Evolutionary conservation across 1,140 invertebrate genomes (phyloP).

Genomic region (Scylla paramamosain): DNA sequence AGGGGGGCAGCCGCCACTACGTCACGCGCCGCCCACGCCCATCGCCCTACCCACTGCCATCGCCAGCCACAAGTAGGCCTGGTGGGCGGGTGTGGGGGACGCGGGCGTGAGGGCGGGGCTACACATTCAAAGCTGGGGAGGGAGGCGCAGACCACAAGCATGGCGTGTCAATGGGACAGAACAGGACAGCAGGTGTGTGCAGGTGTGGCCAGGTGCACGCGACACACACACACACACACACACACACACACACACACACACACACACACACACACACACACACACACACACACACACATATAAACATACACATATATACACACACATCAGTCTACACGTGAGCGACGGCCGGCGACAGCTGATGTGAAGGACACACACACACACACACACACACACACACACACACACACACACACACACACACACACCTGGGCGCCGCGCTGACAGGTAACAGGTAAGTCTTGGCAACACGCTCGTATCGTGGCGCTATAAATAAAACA

Average conservation of each 20-base stretch:
- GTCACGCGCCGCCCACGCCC: no score
- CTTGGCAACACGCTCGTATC: not conserved
- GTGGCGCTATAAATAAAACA: not conserved
- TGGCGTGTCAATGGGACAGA: not conserved
- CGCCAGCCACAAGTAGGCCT: no score
- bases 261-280: no score
- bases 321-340: not conserved
- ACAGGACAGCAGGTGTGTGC: not conserved
- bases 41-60: no score
- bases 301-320: not conserved
- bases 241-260: no score
- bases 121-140: no score
- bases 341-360: no score
- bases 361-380: not conserved
- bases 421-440: not conserved
- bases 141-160: no score
- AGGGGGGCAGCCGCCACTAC: not conserved
- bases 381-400: not conserved
- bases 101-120: no score
- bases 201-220: slow-evolving; percentile 23
- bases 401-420: slow-evolving; percentile 11
- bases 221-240: no score
- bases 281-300: no score
- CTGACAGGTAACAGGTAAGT: not conserved
- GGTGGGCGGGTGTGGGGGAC: no score